phyloP scores from a whole-genome alignment of 2,113 vertebrate species.

The Callipepla californica region DNA sequence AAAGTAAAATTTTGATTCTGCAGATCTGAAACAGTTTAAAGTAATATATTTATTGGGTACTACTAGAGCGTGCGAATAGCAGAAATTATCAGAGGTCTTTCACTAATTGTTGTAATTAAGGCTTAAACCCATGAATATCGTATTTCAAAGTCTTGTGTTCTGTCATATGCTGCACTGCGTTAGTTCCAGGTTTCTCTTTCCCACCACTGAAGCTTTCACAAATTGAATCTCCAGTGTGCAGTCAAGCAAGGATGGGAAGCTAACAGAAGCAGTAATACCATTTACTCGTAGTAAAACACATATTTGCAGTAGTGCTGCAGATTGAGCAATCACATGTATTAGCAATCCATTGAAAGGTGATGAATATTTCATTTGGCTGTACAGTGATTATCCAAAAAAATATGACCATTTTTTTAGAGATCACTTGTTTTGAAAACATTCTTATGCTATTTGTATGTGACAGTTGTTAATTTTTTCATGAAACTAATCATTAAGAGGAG shows the following conservation, averaged over 20 bases:
- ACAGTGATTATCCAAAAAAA: slow-evolving; percentile 44
- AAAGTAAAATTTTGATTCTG: not conserved
- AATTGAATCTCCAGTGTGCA: not conserved
- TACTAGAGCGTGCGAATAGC: not conserved
- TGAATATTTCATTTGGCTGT: slow-evolving; percentile 38
- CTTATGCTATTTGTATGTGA: slow-evolving; percentile 29
- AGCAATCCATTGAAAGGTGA: not conserved
- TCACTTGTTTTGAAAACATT: slow-evolving; percentile 61
- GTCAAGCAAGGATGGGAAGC: not conserved
- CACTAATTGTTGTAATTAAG: not conserved
- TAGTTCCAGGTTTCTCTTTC: not conserved
- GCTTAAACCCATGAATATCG: not conserved
- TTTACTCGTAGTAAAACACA: not conserved
- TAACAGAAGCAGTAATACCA: not conserved
- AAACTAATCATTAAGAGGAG: slow-evolving; percentile 46
- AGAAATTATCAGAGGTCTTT: not conserved
- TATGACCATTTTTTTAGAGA: not conserved
- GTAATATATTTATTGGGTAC: not conserved
- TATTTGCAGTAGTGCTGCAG: not conserved
- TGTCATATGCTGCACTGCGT: not conserved
- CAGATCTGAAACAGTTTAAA: not conserved
- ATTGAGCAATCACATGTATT: not conserved
- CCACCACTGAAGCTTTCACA: not conserved
- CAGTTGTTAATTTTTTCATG: slow-evolving; percentile 65
- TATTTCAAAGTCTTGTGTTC: not conserved